phyloP scores from a whole-genome alignment of 2,797 vertebrate species.

The Ispidina picta region DNA sequence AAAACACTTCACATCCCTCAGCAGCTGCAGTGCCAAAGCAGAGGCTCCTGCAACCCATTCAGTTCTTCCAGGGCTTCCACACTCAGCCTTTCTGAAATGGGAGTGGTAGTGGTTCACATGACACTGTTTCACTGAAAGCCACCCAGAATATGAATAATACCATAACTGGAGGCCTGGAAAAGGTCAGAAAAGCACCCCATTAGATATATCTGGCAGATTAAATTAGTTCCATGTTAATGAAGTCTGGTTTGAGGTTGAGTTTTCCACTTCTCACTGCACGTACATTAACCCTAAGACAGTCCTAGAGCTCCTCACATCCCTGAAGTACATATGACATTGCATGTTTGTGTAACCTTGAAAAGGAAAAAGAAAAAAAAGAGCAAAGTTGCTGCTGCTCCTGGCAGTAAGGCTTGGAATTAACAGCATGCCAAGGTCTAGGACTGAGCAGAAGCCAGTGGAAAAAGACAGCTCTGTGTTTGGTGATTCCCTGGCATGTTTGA shows the following conservation, averaged over 20 bases:
- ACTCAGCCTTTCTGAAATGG: background rate
- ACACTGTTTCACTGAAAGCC: constrained; percentile 30
- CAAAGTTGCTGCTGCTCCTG: constrained; percentile 35
- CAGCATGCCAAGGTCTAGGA: constrained; percentile 37
- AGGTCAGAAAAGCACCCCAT: constrained; percentile 37
- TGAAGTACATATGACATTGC: background rate
- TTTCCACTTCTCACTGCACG: background rate
- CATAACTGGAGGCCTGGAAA: constrained; percentile 36
- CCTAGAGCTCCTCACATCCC: background rate
- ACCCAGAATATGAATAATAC: background rate
- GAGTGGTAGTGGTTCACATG: constrained; percentile 37
- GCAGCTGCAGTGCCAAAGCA: constrained; percentile 1
- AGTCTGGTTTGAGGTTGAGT: background rate
- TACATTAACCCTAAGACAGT: constrained; percentile 2
- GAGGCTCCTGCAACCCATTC: constrained; percentile 40
- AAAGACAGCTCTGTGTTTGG: constrained; percentile 50
- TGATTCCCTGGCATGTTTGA: constrained; percentile 26
- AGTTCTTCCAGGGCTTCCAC: constrained; percentile 52
- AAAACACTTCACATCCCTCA: constrained; percentile 3
- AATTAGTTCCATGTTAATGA: constrained; percentile 12
- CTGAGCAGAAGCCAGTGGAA: constrained; percentile 52
- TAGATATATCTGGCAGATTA: constrained; percentile 19
- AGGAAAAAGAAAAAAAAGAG: constrained; percentile 43
- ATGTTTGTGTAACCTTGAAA: constrained; percentile 63
- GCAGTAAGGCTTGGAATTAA: constrained; percentile 26